These are phyloP conservation scores for Drosophila santomea DNA, from an alignment of 1,140 invertebrate species.

Conservation along the genomic window DNA sequence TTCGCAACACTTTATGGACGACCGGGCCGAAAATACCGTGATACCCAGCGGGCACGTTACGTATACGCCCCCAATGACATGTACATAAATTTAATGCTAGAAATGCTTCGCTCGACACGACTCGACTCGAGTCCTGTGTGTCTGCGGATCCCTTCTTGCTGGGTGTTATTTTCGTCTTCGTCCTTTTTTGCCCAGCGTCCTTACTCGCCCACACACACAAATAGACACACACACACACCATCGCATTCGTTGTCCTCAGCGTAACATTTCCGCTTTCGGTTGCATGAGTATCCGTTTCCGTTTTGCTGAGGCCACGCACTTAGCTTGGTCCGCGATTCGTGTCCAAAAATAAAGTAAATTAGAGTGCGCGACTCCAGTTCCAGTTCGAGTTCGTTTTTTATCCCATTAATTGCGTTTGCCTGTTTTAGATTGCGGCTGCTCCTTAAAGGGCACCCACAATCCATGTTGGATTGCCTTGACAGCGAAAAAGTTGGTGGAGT, in stretches of 20 bases:
- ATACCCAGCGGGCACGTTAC: constrained; percentile 49
- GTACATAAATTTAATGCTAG: constrained; percentile 77
- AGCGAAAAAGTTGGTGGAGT: neutral
- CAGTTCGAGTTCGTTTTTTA: constrained; percentile 53
- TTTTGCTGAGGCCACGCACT: constrained; percentile 72
- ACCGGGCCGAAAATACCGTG: constrained; percentile 35
- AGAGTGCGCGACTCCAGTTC: constrained; percentile 41
- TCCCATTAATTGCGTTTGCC: constrained; percentile 70
- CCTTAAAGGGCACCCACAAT: constrained; percentile 19
- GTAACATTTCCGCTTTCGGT: constrained; percentile 70
- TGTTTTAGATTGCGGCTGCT: constrained; percentile 9
- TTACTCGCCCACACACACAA: neutral
- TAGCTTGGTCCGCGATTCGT: constrained; percentile 19
- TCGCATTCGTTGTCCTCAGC: constrained; percentile 20
- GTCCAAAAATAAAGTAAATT: constrained; percentile 61
- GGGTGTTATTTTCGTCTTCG: constrained; percentile 46
- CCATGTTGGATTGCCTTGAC: constrained; percentile 60
- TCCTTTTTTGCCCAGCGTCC: constrained; percentile 22
- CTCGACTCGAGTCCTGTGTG: constrained; percentile 28
- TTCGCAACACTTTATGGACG: constrained; percentile 71
- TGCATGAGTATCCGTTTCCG: constrained; percentile 79
- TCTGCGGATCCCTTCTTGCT: constrained; percentile 21
- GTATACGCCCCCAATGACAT: constrained; percentile 66
- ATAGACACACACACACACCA: neutral
- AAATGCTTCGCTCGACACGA: constrained; percentile 52